Conservation (phyloP, 2,113 vertebrate species). For the Nyctereutes procyonoides region DNA sequence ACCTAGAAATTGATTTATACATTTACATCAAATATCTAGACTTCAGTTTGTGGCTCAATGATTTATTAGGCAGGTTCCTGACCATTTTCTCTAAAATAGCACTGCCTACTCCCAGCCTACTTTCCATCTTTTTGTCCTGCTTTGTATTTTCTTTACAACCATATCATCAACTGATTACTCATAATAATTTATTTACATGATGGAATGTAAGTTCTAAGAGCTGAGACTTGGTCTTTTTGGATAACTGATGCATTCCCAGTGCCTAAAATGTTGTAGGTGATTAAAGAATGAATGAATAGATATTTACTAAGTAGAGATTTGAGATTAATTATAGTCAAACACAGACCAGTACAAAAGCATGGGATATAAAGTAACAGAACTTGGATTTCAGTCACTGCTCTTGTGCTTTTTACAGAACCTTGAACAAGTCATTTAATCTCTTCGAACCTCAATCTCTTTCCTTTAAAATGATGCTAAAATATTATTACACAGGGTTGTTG, state of each 20-base stretch:
- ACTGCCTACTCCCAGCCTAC: background rate
- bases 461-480: slow-evolving; percentile 59
- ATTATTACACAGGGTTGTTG: background rate
- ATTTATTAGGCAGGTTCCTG: slow-evolving; percentile 4
- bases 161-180: slow-evolving; percentile 27
- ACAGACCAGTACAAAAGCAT: slow-evolving; percentile 40
- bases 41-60: slow-evolving; percentile 47
- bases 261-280: slow-evolving; percentile 2
- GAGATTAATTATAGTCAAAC: slow-evolving; percentile 50
- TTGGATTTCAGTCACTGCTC: slow-evolving; percentile 21
- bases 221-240: slow-evolving; percentile 23
- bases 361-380: slow-evolving; percentile 12
- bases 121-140: slow-evolving; percentile 25
- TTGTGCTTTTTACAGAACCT: slow-evolving; percentile 19
- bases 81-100: slow-evolving; percentile 54
- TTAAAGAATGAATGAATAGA: background rate
- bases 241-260: background rate
- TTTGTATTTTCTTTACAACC: slow-evolving; percentile 48
- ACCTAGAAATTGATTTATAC: slow-evolving; percentile 27
- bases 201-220: slow-evolving; percentile 39
- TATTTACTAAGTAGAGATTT: slow-evolving; percentile 53
- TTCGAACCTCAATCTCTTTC: slow-evolving; percentile 14
- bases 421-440: slow-evolving; percentile 55
- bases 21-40: slow-evolving; percentile 43
- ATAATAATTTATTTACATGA: slow-evolving; percentile 53